Evolutionary conservation across 2,113 vertebrate species (phyloP).

Genomic region (Notechis scutatus): DNA sequence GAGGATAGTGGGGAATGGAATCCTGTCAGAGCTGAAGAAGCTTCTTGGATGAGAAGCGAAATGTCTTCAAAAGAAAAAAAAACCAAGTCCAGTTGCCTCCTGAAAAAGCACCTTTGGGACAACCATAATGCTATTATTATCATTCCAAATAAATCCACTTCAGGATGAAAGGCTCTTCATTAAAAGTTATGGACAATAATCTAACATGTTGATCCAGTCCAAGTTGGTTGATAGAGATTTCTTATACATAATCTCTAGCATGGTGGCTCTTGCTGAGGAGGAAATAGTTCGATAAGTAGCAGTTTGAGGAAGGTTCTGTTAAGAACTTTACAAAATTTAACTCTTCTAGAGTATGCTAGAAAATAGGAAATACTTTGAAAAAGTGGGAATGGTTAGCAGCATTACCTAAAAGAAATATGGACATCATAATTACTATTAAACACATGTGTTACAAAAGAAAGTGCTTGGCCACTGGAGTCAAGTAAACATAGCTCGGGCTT

Average conservation of each 20-base stretch:
- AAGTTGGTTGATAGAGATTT: neutral
- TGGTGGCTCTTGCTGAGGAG: neutral
- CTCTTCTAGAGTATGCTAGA: neutral
- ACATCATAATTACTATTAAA: neutral
- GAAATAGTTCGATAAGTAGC: neutral
- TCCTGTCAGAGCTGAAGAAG: no score
- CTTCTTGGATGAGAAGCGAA: no score
- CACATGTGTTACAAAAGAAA: conserved; percentile 39
- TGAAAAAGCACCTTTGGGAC: no score
- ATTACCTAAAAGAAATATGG: conserved; percentile 16
- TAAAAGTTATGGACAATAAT: neutral
- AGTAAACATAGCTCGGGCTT: conserved; percentile 43
- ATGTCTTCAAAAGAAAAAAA: no score
- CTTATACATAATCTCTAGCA: neutral
- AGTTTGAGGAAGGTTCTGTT: neutral
- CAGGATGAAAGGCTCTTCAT: neutral
- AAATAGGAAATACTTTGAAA: neutral
- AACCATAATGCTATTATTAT: neutral
- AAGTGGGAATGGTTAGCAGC: neutral
- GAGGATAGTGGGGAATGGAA: no score
- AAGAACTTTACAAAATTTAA: neutral
- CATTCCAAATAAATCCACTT: neutral
- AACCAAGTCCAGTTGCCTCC: no score
- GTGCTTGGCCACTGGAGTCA: conserved; percentile 26
- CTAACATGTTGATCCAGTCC: neutral